These are phyloP conservation scores for Petrophora chlorosata DNA, from an alignment of 2,888 invertebrate species.

Conservation along the genomic window DNA sequence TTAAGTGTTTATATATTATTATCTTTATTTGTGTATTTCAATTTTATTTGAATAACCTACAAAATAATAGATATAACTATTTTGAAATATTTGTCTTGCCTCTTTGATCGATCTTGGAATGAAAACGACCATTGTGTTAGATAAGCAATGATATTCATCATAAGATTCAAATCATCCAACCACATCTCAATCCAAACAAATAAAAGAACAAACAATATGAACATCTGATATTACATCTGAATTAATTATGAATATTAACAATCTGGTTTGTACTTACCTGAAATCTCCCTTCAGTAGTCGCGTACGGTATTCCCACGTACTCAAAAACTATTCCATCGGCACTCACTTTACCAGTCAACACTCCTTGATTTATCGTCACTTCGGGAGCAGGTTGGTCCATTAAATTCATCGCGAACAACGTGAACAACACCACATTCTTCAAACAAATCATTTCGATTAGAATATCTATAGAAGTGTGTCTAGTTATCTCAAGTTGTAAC, in stretches of 20 bases:
- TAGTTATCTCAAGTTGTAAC: conserved; percentile 5
- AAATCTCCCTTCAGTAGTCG: conserved; percentile 25
- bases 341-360: conserved; percentile 46
- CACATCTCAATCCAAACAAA: neutral
- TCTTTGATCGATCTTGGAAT: too few relatives aligned
- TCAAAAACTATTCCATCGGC: conserved; percentile 48
- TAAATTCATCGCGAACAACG: conserved; percentile 46
- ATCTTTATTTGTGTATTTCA: too few relatives aligned
- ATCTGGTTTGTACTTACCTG: conserved; percentile 12
- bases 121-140: too few relatives aligned
- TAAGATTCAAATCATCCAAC: too few relatives aligned
- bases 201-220: too few relatives aligned
- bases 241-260: neutral
- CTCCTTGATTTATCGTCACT: conserved; percentile 48
- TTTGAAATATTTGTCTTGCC: too few relatives aligned
- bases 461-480: neutral
- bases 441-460: conserved; percentile 33
- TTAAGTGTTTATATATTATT: too few relatives aligned
- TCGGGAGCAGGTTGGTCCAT: conserved; percentile 52
- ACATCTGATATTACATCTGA: too few relatives aligned
- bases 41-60: too few relatives aligned
- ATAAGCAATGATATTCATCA: too few relatives aligned
- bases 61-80: too few relatives aligned
- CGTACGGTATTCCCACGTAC: conserved; percentile 55
- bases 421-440: conserved; percentile 46